Evolutionary conservation across 2,113 vertebrate species (phyloP).

Genomic region (Felis chaus): DNA sequence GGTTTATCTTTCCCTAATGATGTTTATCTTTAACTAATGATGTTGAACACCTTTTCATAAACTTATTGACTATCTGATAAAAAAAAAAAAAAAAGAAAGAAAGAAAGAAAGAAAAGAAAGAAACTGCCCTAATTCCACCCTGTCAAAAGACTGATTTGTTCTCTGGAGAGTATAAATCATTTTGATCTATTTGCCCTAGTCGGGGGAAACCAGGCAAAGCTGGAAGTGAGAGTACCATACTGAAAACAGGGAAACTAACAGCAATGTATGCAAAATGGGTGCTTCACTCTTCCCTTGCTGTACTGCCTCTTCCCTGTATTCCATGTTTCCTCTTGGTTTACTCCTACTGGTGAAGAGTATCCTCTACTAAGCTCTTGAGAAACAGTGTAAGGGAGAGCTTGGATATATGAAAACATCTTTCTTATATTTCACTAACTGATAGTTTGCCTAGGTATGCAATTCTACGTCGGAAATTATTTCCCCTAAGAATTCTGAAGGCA

Average conservation of each 20-base stretch:
- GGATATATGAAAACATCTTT: not conserved
- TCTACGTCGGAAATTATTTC: conserved; percentile 27
- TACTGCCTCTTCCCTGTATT: not conserved
- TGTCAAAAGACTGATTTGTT: not conserved
- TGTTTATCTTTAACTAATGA: not conserved
- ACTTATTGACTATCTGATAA: not conserved
- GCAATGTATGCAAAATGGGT: not conserved
- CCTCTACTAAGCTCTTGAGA: not conserved
- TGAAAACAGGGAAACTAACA: not conserved
- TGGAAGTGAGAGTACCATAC: not conserved
- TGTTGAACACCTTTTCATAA: not conserved
- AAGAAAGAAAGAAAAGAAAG: too few relatives aligned
- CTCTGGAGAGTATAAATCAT: not conserved
- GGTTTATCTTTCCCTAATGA: not conserved
- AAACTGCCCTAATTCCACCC: not conserved
- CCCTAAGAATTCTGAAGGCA: not conserved
- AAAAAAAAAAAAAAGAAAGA: too few relatives aligned
- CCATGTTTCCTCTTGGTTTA: not conserved
- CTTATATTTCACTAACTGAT: not conserved
- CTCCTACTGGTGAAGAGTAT: not conserved
- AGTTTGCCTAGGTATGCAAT: not conserved
- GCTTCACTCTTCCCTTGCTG: not conserved
- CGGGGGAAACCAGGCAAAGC: not conserved
- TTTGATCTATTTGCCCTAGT: not conserved
- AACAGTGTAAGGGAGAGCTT: not conserved